Percentiles rank a stretch among this genome's conserved stretches.
Evolutionary conservation across 2,113 vertebrate genomes (phyloP).

Genomic region (Channa argus): DNA sequence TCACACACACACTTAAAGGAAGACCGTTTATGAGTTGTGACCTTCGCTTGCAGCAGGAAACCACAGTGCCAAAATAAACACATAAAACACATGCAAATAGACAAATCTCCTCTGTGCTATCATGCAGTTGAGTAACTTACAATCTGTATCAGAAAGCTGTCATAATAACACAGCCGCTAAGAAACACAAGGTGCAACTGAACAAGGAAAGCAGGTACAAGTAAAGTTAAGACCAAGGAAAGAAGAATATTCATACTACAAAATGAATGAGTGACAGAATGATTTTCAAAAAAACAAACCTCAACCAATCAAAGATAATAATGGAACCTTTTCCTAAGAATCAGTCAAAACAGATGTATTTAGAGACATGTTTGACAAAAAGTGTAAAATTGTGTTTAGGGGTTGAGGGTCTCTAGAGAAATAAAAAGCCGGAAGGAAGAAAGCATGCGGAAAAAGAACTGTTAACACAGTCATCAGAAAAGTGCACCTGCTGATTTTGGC

Average conservation of each 20-base stretch:
- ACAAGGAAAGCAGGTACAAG: not conserved
- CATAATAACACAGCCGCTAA: not conserved
- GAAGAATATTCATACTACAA: not conserved
- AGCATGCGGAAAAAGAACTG: not conserved
- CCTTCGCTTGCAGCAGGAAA: constrained; percentile 61
- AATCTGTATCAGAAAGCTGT: not conserved
- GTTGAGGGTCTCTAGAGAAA: not conserved
- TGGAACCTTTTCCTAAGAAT: constrained; percentile 2
- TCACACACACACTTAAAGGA: constrained; percentile 32
- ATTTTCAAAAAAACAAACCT: too few species aligned
- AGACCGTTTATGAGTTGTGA: constrained; percentile 56
- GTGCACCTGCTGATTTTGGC: constrained; percentile 1
- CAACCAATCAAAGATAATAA: too few species aligned
- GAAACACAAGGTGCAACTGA: not conserved
- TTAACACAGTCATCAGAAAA: too few species aligned
- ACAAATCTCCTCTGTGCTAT: constrained; percentile 31
- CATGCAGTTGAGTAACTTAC: constrained; percentile 1
- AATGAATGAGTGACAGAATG: too few species aligned
- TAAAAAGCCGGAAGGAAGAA: constrained; percentile 16
- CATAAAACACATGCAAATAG: constrained; percentile 42
- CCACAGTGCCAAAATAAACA: constrained; percentile 66
- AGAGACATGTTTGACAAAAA: not conserved
- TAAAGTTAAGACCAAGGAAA: not conserved
- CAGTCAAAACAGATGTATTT: not conserved
- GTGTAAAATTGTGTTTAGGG: not conserved